Base-by-base conservation (phyloP, 2,888 invertebrate species). In the Hermaeophaga mercurialis region DNA sequence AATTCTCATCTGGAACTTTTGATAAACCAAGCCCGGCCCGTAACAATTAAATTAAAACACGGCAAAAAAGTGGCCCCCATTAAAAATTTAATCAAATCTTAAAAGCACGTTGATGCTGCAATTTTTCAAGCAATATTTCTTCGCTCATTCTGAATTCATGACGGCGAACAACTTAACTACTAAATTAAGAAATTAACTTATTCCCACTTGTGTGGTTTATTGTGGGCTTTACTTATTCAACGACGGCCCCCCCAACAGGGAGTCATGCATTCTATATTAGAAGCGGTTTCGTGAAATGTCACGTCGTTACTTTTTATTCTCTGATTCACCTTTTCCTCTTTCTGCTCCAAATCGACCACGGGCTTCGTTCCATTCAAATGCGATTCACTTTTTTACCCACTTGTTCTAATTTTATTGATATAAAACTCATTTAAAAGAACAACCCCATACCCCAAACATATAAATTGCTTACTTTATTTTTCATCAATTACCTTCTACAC, bases 121-220 rank as follows among this genome's bases (percentile, higher is more conserved):
- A 76, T 75, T 75, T 73, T 71, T 71, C 70, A 73, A 73, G 74
- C 72, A 70, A 74, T 74, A 75, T 73, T 75, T 76, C 74, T 75
- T 72, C 70, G 61, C 70, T 72, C 71, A 73, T 77, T 65, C 67
- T 67, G 70, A 71, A 77, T 77, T 76, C 75, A 77, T 74, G 73
- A 67, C 72, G 68, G 66, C 67, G 73, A 74, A 73, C 75, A 75
- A 76, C 75, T 77, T 75, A 75, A 74, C 74, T 68, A 72, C 73
- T 76, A 77, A 78, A 78, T 77, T 78, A 77, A 77, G 77, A 77
- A 78, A 78, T 78, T 77, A 78, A 77, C 75, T 72, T 76, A 76
- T 77, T 78, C 78, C 78, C 78, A 74, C 74, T 74, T 74, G 77
- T 70, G 74, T 75, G 75, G 74, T 77, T 76, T 77, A 77, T 76